phyloP scores from a whole-genome alignment of 1,140 invertebrate genomes.

The Hetaerina americana region DNA sequence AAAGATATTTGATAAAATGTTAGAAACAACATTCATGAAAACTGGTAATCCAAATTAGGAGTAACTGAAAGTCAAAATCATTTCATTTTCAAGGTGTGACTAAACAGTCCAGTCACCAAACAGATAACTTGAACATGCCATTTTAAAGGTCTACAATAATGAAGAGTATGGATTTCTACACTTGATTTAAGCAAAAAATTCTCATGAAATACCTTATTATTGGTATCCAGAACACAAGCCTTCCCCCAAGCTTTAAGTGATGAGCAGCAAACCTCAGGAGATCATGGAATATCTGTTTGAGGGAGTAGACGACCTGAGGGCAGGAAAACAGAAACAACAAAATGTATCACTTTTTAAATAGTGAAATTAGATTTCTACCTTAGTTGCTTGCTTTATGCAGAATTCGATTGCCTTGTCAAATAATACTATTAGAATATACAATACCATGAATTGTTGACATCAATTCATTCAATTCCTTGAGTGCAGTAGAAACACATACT shows the following conservation, averaged over 20 bases:
- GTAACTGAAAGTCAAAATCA: too few relatives aligned
- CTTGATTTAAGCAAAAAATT: conserved; percentile 21
- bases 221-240: conserved; percentile 87
- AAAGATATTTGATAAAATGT: too few relatives aligned
- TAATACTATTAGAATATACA: too few relatives aligned
- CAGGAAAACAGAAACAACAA: background rate
- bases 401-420: too few relatives aligned
- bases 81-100: background rate
- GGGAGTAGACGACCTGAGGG: conserved; percentile 62
- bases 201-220: conserved; percentile 49
- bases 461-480: too few relatives aligned
- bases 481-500: too few relatives aligned
- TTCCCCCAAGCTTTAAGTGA: conserved; percentile 58
- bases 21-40: too few relatives aligned
- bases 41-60: too few relatives aligned
- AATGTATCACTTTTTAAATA: background rate
- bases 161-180: background rate
- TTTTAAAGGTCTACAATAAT: background rate
- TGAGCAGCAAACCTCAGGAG: conserved; percentile 66
- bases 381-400: too few relatives aligned
- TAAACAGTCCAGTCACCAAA: background rate
- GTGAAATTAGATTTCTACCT: too few relatives aligned
- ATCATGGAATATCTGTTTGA: conserved; percentile 70
- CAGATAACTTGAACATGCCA: background rate
- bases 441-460: too few relatives aligned